Evolutionary conservation across 2,888 invertebrate genomes (phyloP), one percentile per base, ranked within the genome.

Genomic region (Mallateleia sp.): DNA sequence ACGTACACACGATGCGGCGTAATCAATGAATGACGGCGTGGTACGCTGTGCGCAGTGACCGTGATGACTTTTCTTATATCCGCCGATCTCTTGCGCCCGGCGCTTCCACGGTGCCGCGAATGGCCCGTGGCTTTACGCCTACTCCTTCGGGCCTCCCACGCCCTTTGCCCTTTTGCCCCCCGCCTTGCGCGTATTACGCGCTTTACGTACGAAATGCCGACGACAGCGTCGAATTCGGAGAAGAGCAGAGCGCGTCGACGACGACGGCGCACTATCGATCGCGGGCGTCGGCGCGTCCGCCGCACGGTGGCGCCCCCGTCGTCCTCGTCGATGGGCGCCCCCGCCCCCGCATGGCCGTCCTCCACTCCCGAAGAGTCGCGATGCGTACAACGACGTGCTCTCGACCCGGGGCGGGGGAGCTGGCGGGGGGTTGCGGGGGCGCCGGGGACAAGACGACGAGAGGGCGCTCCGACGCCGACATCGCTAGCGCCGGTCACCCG

Each of bases 231-330:
- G 62, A 66, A 34, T 47, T 28, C 11, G 4, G 42, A 25, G 56
- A 58, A 69, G 24, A 22, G 69, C 38, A 52, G 47, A 50, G 56
- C 22, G 52, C 88, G 71, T 66, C 75, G 88, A 56, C 79, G 81
- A 80, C 83, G 79, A 75, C 81, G 77, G 67, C 81, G 80, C 71
- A 90, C 92, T 94, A 94, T 94, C 94, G 94, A 94, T 94, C 94
- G 92, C 94, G 93, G 94, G 92, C 93, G 93, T 93, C 91, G 93
- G 92, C 93, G 91, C 90, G 87, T 45, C 86, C 87, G 91, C 94
- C 94, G 92, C 92, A 89, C 91, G 92, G 94, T 94, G 95, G 95
- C 95, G 95, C 94, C 93, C 92, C 89, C 93, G 92, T 88, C 74
- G 80, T 67, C 69, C 87, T 71, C 75, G 45, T 45, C 45, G 45